Evolutionary conservation across 2,797 vertebrate genomes (phyloP).

Genomic region (Microhierax caerulescens): DNA sequence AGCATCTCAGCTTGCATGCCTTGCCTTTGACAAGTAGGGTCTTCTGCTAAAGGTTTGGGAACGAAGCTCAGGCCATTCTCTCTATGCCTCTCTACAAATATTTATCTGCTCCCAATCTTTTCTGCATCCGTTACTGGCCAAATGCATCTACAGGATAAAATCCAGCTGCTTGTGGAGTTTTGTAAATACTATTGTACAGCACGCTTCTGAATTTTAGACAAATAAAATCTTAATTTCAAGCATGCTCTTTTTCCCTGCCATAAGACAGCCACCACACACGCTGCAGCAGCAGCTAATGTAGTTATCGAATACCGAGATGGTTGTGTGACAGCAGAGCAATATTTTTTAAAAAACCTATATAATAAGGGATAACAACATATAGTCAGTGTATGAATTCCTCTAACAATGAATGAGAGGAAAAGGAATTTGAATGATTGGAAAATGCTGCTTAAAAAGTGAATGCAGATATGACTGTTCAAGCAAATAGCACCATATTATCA

Average conservation of each 20-base stretch:
- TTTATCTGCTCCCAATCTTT: background rate
- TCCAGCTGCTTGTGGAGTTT: background rate
- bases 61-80: background rate
- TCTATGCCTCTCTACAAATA: background rate
- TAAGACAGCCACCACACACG: background rate
- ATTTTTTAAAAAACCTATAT: background rate
- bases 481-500: background rate
- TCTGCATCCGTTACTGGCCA: background rate
- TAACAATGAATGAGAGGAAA: background rate
- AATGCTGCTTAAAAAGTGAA: background rate
- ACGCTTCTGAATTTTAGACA: background rate
- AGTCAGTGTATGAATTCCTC: background rate
- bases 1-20: background rate
- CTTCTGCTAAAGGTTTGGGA: background rate
- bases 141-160: background rate
- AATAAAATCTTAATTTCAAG: background rate
- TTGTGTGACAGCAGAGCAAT: background rate
- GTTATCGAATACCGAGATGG: background rate
- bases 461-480: accelerated
- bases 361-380: background rate
- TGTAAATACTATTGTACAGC: background rate
- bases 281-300: background rate
- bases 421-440: background rate
- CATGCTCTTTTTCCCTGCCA: background rate
- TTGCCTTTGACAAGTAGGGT: background rate